These are phyloP conservation scores for Lipophrys pholis DNA, from an alignment of 2,113 vertebrate genomes.

Conservation along the genomic window DNA sequence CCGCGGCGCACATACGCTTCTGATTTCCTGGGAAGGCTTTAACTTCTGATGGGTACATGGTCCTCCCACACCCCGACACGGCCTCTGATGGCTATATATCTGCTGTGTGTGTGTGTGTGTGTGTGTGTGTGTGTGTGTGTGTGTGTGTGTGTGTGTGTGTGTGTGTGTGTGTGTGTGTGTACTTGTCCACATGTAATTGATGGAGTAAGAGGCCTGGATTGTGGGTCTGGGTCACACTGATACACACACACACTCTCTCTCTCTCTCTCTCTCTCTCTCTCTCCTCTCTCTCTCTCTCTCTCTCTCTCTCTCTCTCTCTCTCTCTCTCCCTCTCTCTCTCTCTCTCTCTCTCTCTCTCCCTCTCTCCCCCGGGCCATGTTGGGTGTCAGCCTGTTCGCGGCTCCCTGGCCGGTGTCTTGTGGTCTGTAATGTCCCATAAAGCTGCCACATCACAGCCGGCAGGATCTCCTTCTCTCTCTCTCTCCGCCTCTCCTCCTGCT, in stretches of 20 bases:
- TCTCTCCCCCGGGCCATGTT: neutral
- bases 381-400: conserved; percentile 77
- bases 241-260: conserved; percentile 6
- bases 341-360: too few relatives aligned
- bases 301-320: conserved; percentile 11
- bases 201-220: conserved; percentile 56
- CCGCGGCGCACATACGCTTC: conserved; percentile 88
- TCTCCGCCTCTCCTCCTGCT: conserved; percentile 33
- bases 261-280: conserved; percentile 15
- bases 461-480: neutral
- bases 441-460: conserved; percentile 41
- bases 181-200: conserved; percentile 61
- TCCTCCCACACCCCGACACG: conserved; percentile 86
- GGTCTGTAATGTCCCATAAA: conserved; percentile 77
- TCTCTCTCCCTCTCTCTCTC: conserved; percentile 11
- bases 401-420: too few relatives aligned
- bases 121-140: neutral
- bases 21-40: conserved; percentile 90
- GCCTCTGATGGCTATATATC: conserved; percentile 84
- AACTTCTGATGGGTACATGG: conserved; percentile 88
- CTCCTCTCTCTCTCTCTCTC: conserved; percentile 13
- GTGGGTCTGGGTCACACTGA: conserved; percentile 46
- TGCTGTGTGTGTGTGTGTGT: conserved; percentile 46
- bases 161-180: neutral
- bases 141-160: too few relatives aligned